Conservation (phyloP, 2,797 vertebrate genomes). For the Allochrocebus solatus region DNA sequence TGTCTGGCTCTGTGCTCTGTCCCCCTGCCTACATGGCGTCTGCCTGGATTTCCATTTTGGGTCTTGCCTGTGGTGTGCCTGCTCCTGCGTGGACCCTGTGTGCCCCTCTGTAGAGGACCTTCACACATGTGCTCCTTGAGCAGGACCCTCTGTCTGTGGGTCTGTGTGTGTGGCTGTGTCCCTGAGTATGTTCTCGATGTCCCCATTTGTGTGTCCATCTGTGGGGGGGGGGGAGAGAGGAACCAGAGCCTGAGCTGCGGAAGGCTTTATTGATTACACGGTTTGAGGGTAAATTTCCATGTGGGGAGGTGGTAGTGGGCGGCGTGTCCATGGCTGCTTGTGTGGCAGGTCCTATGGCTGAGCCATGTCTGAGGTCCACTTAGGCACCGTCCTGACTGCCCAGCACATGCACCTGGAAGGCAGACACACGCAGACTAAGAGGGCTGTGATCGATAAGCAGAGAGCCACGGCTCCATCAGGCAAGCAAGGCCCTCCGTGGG, state of each 20-base stretch:
- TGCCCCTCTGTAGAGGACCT: not conserved
- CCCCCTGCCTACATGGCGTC: fast-evolving
- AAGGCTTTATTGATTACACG: constrained; percentile 63
- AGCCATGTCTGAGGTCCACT: not conserved
- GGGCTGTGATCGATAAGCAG: not conserved
- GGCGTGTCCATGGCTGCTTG: not conserved
- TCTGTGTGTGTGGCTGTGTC: too few species aligned
- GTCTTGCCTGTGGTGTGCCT: too few species aligned
- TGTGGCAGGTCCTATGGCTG: not conserved
- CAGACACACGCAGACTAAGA: not conserved
- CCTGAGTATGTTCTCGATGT: not conserved
- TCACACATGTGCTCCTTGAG: not conserved
- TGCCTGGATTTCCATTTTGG: not conserved
- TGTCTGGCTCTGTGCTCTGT: not conserved
- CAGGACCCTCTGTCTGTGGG: not conserved
- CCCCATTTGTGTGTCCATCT: not conserved
- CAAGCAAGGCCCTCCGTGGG: not conserved
- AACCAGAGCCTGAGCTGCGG: constrained; percentile 8
- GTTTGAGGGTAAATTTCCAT: not conserved
- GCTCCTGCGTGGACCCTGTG: not conserved
- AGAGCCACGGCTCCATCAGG: not conserved
- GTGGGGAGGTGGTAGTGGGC: not conserved
- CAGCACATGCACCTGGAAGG: constrained; percentile 70
- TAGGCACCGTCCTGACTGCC: not conserved
- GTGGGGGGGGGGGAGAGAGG: not conserved